Base-by-base conservation (phyloP, 1,140 invertebrate genomes). In the Orussus abietinus region DNA sequence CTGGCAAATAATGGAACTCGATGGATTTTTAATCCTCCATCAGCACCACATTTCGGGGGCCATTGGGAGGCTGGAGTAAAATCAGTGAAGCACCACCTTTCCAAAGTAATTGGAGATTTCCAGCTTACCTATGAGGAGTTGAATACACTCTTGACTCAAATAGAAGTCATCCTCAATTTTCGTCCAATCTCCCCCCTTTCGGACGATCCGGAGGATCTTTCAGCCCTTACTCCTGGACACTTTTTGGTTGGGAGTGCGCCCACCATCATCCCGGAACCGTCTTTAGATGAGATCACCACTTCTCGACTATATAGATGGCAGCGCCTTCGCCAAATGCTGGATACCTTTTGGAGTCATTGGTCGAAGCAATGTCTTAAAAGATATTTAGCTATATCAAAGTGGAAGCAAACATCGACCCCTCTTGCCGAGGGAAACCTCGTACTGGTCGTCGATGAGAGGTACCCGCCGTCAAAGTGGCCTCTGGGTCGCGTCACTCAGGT, bases 61-160 rank as follows among this genome's bases (percentile, higher is more conserved):
- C 26, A 54, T 1, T 68, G 65, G 66, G 62, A 70, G 40, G 41
- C 57, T 22, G 45, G 32, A 14, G 43, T 53, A n/a, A 56, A 51
- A 39, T 42, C 44, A 4, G 41, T 49, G 10, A 53, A 56, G 38
- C 31, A 49, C 15, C 49, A 57, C 48, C 25, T 59, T 1, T 36
- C 39, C 21, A 31, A 46, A 37, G 35, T 55, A 0, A 12, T 57
- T 4, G 45, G 47, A 0, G 42, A 48, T 12, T 18, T 26, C n/a
- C 18, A 20, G 1, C 29, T 54, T 0, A 54, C 51, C 4, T 56
- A 43, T 42, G 55, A 55, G 41, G 48, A 55, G 21, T 45, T 55
- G 19, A 15, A 28, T 10, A 57, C 59, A 4, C 17, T 59, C 4
- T 22, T 49, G 0, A 9, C 26, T 18, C 44, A 59, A 37, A 47